Evolutionary conservation across 2,888 invertebrate species (phyloP), one percentile per base, ranked within the genome.

Genomic region (Euplagia quadripunctaria): DNA sequence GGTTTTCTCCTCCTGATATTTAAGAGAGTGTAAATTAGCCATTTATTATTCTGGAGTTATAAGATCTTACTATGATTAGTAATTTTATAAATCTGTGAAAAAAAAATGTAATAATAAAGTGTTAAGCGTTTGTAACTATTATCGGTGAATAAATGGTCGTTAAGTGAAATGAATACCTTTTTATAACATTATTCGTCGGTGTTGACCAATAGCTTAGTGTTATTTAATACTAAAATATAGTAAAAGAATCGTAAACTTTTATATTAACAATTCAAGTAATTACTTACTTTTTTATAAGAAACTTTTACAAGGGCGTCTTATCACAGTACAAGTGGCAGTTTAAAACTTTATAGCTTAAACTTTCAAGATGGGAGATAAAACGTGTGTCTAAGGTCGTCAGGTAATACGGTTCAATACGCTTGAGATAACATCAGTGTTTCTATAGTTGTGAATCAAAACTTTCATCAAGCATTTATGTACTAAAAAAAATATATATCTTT

Each of bases 311-410:
- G 61, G 64, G 16, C 7, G 5, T 17, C 7, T 51, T 41, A 64
- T 49, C 51, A 51, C 14, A 43, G 61, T 16, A 51, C 52, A 51
- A 70, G 43, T 55, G 68, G 78, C 73, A 82, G 74, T 79, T 82
- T 77, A 75, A 78, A 80, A 80, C 31, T 71, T 73, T 65, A 78
- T 70, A 63, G 67, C 68, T 75, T 66, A 55, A 68, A 68, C 70
- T 70, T 76, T 69, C 55, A 69, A 82, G 84, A 82, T 83, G 71
- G 55, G 73, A 83, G 83, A 84, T 84, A 83, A 79, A 78, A 72
- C 49, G 68, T 74, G 74, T 79, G 77, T 80, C 77, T 81, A 61
- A 76, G 78, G 76, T 80, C 71, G 77, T 78, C 70, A 77, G 82
- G 71, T 74, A 75, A 83, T 77, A 82, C 71, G 68, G 75, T 72